Evolutionary conservation across 2,888 invertebrate species (phyloP).

Genomic region (Sepioteuthis lessoniana): DNA sequence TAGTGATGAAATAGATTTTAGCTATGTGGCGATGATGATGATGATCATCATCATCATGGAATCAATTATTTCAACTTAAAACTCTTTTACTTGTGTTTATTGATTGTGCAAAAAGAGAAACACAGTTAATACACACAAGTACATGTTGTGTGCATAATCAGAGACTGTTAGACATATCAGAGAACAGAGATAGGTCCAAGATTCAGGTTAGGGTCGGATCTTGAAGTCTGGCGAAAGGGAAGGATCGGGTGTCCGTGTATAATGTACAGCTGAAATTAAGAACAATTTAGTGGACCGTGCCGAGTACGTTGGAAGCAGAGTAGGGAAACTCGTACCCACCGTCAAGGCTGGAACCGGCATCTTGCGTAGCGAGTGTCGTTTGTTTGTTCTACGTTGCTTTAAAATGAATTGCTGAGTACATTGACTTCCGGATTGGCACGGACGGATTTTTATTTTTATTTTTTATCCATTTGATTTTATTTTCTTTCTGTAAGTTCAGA

Average conservation of each 20-base stretch:
- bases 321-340: not conserved
- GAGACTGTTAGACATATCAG: not conserved
- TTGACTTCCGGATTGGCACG: constrained; percentile 18
- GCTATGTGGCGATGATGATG: not conserved
- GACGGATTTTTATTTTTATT: not conserved
- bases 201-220: not conserved
- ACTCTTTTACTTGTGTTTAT: not conserved
- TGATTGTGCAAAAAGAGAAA: not conserved
- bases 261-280: constrained; percentile 1
- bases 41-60: not conserved
- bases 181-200: not conserved
- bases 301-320: not conserved
- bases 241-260: not conserved
- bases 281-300: constrained; percentile 20
- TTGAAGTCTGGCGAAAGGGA: not conserved
- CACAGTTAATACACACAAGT: not conserved
- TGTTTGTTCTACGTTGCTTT: constrained; percentile 11
- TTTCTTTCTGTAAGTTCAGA: not conserved
- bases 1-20: no score
- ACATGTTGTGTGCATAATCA: not conserved
- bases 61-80: no score
- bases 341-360: not conserved
- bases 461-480: not conserved
- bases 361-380: not conserved
- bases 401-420: not conserved